Conservation (phyloP, 2,113 vertebrate species). For the Callocephalon fimbriatum region DNA sequence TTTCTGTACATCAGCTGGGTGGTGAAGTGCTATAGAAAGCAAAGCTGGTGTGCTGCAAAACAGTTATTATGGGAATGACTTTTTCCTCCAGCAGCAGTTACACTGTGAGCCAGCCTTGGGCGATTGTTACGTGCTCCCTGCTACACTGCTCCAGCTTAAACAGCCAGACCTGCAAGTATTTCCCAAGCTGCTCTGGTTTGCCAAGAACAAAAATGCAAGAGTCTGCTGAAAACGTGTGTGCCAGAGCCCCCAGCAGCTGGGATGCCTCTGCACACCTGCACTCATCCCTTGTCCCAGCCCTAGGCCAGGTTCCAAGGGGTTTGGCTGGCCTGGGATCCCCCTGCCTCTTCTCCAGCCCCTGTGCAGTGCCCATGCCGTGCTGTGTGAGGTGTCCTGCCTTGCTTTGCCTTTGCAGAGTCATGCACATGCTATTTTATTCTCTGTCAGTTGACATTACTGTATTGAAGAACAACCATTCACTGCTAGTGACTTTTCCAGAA, state of each 20-base stretch:
- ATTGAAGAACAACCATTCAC: background rate
- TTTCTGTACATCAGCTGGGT: background rate
- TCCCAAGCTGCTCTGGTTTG: background rate
- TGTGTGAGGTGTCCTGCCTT: background rate
- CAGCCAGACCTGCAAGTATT: background rate
- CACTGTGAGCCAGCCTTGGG: background rate
- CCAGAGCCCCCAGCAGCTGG: background rate
- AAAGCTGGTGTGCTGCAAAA: background rate
- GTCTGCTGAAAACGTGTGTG: background rate
- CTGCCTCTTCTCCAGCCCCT: fast-evolving
- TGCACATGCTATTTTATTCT: background rate
- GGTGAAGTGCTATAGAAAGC: background rate
- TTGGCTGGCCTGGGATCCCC: background rate
- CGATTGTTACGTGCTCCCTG: background rate
- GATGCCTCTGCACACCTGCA: background rate
- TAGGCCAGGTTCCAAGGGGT: background rate
- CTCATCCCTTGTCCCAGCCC: background rate
- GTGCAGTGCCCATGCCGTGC: fast-evolving
- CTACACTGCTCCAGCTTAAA: background rate
- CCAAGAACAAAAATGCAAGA: background rate
- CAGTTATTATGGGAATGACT: background rate
- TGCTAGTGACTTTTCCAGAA: background rate
- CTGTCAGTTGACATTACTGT: background rate
- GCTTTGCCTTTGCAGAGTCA: background rate
- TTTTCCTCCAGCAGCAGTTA: background rate